phyloP scores from a whole-genome alignment of 2,113 vertebrate species.

The Phylloscopus whistleri region DNA sequence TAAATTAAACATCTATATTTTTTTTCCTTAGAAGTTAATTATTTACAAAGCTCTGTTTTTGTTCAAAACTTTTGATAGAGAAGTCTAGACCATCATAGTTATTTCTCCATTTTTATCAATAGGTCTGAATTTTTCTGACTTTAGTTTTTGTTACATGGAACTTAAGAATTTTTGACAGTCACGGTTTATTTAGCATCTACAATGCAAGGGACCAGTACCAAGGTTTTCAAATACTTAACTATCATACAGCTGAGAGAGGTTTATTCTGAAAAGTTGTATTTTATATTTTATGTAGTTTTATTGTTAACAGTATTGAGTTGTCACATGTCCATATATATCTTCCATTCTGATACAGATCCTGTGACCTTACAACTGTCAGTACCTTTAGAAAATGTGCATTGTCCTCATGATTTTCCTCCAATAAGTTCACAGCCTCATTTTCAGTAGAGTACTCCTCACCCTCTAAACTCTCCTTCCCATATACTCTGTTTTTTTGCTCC shows the following conservation, averaged over 20 bases:
- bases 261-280: neutral
- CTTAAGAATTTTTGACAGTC: neutral
- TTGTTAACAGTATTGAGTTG: neutral
- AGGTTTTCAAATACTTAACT: neutral
- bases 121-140: neutral
- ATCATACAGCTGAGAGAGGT: neutral
- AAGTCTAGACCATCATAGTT: neutral
- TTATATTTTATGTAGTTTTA: neutral
- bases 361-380: neutral
- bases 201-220: neutral
- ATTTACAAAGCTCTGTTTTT: neutral
- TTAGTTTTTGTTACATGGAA: neutral
- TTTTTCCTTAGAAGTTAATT: neutral
- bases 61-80: neutral
- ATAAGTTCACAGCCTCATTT: neutral
- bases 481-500: fast-evolving
- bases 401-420: neutral
- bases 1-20: neutral
- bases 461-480: neutral
- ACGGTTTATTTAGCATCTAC: neutral
- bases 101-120: neutral
- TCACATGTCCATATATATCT: neutral
- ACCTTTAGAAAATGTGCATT: neutral
- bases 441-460: neutral
- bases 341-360: neutral